Conservation (phyloP, 2,888 invertebrate species). For the Ischnura elegans region DNA sequence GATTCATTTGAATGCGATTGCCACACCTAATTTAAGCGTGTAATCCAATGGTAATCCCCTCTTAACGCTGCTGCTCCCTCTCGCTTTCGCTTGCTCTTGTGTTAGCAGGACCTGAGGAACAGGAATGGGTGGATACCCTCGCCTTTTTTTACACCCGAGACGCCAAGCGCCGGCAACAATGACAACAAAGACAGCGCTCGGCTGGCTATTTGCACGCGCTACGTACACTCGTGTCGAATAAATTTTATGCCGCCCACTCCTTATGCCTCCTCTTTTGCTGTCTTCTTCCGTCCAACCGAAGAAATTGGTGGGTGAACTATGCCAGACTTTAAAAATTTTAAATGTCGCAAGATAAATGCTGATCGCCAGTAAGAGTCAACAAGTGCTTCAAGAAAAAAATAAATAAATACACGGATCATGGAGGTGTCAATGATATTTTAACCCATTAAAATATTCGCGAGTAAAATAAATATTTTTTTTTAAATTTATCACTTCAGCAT, state of each 20-base stretch:
- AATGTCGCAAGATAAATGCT: no score
- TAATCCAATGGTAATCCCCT: slow-evolving; percentile 62
- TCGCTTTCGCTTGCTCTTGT: neutral
- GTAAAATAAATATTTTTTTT: no score
- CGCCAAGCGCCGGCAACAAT: neutral
- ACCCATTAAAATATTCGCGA: no score
- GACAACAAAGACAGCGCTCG: neutral
- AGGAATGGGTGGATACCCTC: neutral
- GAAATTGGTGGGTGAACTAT: no score
- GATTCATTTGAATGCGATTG: slow-evolving; percentile 62
- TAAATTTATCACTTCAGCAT: no score
- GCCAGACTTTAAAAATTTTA: no score
- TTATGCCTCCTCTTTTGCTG: no score
- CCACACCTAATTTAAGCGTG: slow-evolving; percentile 66
- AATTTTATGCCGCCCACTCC: neutral
- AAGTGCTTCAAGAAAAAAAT: no score
- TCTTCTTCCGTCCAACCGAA: no score
- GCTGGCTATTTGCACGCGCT: neutral
- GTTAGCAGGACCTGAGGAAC: neutral
- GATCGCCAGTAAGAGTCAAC: no score
- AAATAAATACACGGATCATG: no score
- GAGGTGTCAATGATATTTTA: no score
- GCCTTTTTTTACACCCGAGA: neutral
- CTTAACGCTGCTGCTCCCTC: slow-evolving; percentile 47
- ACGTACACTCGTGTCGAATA: neutral